phyloP scores from a whole-genome alignment of 2,797 vertebrate genomes.

The Poeciliopsis gracilis region DNA sequence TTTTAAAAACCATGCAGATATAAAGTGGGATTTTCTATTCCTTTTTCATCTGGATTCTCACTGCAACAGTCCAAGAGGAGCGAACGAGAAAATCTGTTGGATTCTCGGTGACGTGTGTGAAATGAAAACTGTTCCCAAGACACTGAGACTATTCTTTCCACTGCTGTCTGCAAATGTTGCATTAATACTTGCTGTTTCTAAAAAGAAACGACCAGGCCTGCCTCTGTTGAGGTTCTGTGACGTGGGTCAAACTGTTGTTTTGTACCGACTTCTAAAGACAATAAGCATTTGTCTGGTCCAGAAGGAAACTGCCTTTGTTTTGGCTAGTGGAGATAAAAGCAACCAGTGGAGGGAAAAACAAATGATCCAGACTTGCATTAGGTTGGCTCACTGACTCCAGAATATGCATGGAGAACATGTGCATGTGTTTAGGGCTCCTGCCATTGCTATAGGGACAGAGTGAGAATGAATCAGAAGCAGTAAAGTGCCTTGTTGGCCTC shows the following conservation, averaged over 20 bases:
- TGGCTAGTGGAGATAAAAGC: slow-evolving; percentile 34
- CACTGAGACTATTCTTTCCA: slow-evolving; percentile 33
- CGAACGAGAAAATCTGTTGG: slow-evolving; percentile 9
- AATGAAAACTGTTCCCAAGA: slow-evolving; percentile 31
- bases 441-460: background rate
- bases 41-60: slow-evolving; percentile 26
- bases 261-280: slow-evolving; percentile 45
- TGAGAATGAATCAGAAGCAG: slow-evolving; percentile 13
- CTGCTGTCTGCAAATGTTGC: slow-evolving; percentile 22
- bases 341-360: slow-evolving; percentile 39
- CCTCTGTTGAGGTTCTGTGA: slow-evolving; percentile 19
- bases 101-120: slow-evolving; percentile 24
- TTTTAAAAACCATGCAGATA: background rate
- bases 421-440: background rate
- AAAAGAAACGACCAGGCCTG: slow-evolving; percentile 22
- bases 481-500: slow-evolving; percentile 5
- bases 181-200: slow-evolving; percentile 20
- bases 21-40: background rate
- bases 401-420: slow-evolving; percentile 6
- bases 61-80: slow-evolving; percentile 31
- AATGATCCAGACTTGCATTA: slow-evolving; percentile 30
- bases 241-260: slow-evolving; percentile 12
- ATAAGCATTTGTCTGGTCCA: slow-evolving; percentile 57
- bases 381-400: slow-evolving; percentile 20
- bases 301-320: slow-evolving; percentile 49